Evolutionary conservation across 1,140 invertebrate genomes (phyloP), one percentile per base, ranked within the genome.

Genomic region (Scaptomyza montana): DNA sequence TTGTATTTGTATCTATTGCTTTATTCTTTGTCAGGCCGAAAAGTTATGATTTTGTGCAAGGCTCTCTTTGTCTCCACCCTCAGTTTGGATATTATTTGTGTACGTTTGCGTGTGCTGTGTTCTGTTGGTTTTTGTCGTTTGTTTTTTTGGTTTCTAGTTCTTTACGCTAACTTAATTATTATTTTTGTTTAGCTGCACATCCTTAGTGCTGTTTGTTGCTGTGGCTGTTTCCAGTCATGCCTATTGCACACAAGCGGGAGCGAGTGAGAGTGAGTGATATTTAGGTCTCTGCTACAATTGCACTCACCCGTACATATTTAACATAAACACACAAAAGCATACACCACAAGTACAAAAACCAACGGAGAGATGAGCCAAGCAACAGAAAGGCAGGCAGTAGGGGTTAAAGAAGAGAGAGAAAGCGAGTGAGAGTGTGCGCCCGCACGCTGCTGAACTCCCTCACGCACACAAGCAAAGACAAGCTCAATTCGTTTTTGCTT

Each of bases 61-160:
- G 13, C 16, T 36, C 8, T 45, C 5, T 59, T n/a, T 51, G 30
- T 33, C 56, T 64, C 21, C 21, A 25, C 21, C 2, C 0, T 50
- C 9, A 30, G 2, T 56, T 8, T 47, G 8, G 13, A 7, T 45
- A 7, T 5, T 19, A 30, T 4, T 6, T 8, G 12, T 30, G 6
- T 16, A 16, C 16, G 16, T 16, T 36, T 39, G 25, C 28, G 36
- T 41, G 16, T 63, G 30, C 28, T 30, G 5, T 33, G 30, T 5
- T 7, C 30, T 25, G 2, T 63, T 50, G n/a, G 5, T 19, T n/a
- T 36, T 36, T 7, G 5, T 13, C 59, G 12, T 25, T 21, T 55
- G 21, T 64, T 63, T 28, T 19, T 62, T 56, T 60, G 47, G n/a
- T 64, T 74, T 25, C 21, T 70, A 73, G 54, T 68, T 65, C 43